Percentiles rank a stretch among this genome's conserved stretches.
Evolutionary conservation across 2,888 invertebrate genomes (phyloP).

Genomic region (Pimpla rufipes): DNA sequence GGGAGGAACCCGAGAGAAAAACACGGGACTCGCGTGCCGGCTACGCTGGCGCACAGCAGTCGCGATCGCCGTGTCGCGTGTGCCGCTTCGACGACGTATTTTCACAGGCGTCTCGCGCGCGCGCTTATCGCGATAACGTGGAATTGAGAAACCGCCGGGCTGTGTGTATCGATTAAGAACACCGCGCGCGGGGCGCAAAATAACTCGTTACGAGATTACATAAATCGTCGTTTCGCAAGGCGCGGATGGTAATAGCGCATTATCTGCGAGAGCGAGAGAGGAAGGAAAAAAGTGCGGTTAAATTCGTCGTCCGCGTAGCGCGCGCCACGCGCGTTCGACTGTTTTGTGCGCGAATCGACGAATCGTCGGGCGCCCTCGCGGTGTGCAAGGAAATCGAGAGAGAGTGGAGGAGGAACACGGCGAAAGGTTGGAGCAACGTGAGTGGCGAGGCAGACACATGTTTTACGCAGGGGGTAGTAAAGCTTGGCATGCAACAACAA

Average conservation of each 20-base stretch:
- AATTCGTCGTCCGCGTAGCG: neutral
- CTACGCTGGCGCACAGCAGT: slow-evolving; percentile 67
- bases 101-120: neutral
- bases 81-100: neutral
- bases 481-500: slow-evolving; percentile 7
- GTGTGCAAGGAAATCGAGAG: neutral
- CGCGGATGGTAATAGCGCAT: neutral
- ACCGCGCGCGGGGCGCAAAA: too few species aligned
- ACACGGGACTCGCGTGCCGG: slow-evolving; percentile 69
- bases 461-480: neutral
- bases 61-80: slow-evolving; percentile 28
- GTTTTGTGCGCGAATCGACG: neutral
- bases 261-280: neutral
- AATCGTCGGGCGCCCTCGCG: neutral
- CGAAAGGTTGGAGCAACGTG: neutral
- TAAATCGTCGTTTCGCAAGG: neutral
- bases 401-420: neutral
- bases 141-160: neutral
- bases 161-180: neutral
- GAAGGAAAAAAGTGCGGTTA: neutral
- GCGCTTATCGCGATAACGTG: slow-evolving; percentile 14
- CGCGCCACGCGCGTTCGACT: neutral
- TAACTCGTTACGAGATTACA: neutral
- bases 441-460: slow-evolving; percentile 1
- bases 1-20: too few species aligned